These are phyloP conservation scores for Phymastichus coffea DNA, from an alignment of 1,140 invertebrate genomes.

Conservation along the genomic window DNA sequence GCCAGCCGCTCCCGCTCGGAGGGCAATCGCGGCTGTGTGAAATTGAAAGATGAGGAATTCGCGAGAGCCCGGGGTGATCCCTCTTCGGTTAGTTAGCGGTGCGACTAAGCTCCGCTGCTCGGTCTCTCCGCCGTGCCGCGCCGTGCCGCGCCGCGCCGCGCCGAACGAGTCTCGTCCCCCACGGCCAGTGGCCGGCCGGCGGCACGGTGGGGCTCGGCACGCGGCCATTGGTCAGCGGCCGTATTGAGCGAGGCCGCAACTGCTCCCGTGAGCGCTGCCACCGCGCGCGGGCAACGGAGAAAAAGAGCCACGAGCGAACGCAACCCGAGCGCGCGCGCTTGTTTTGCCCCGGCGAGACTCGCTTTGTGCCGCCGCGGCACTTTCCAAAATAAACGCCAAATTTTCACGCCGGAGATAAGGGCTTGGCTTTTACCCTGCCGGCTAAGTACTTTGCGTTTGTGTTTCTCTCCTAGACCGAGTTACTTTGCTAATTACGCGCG, in stretches of 20 bases:
- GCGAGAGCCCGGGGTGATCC: conserved; percentile 42
- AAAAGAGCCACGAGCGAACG: conserved; percentile 54
- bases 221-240: conserved; percentile 54
- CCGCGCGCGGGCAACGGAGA: no score
- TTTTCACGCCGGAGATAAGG: neutral
- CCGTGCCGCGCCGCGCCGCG: no score
- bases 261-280: conserved; percentile 31
- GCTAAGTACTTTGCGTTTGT: neutral
- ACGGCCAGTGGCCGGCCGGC: no score
- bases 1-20: neutral
- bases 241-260: conserved; percentile 17
- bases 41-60: conserved; percentile 26
- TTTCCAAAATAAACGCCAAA: conserved; percentile 7
- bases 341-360: conserved; percentile 27
- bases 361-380: neutral
- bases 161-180: no score
- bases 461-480: no score
- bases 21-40: no score
- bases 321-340: conserved; percentile 12
- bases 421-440: no score
- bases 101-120: conserved; percentile 33
- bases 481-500: no score
- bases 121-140: conserved; percentile 18
- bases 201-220: no score
- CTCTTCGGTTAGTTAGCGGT: conserved; percentile 52